These are phyloP conservation scores for Vanessa cardui DNA, from an alignment of 2,888 invertebrate genomes.

Conservation along the genomic window DNA sequence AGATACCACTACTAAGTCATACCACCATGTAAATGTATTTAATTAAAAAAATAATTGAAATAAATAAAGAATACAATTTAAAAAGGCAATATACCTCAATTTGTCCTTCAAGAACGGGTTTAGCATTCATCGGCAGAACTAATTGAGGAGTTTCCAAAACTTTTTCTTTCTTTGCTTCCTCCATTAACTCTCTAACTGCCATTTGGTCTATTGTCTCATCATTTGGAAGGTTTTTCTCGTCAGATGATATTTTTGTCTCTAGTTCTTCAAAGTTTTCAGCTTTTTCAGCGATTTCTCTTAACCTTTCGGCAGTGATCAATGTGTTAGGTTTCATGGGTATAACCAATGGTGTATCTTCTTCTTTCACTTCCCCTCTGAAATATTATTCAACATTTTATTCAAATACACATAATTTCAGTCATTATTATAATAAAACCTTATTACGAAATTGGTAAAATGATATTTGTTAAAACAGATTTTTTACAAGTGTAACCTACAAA, in stretches of 20 bases:
- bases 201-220: constrained; percentile 84
- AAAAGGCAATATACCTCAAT: constrained; percentile 76
- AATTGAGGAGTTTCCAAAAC: constrained; percentile 63
- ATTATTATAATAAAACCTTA: too few relatives aligned
- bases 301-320: constrained; percentile 76
- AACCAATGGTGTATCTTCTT: constrained; percentile 82
- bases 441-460: too few relatives aligned
- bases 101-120: constrained; percentile 82
- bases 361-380: constrained; percentile 79
- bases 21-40: too few relatives aligned
- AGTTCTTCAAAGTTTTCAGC: constrained; percentile 79
- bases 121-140: constrained; percentile 83
- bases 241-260: constrained; percentile 51
- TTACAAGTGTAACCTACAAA: too few relatives aligned
- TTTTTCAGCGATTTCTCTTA: constrained; percentile 76
- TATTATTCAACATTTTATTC: background rate
- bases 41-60: too few relatives aligned
- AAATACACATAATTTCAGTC: too few relatives aligned
- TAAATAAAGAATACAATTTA: too few relatives aligned
- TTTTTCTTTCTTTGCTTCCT: constrained; percentile 77
- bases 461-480: too few relatives aligned
- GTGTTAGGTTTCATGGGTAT: constrained; percentile 86
- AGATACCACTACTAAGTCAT: too few relatives aligned
- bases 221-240: constrained; percentile 43
- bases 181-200: constrained; percentile 88